A percentile compares a stretch with the other conserved stretches of the same genome.
phyloP scores from a whole-genome alignment of 2,797 vertebrate species.

The Buceros bicornis region DNA sequence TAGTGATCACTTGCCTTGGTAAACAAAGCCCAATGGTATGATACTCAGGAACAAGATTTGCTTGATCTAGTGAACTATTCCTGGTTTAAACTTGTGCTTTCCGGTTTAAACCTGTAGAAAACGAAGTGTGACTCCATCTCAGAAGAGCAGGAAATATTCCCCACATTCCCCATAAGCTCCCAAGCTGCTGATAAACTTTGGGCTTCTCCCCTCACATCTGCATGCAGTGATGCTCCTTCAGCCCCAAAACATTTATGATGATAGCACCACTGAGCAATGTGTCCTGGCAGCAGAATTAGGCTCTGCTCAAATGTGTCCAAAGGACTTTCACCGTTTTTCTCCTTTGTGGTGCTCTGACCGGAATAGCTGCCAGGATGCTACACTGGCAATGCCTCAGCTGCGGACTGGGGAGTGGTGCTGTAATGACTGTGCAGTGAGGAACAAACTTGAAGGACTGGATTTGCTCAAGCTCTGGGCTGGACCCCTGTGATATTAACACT shows the following conservation, averaged over 20 bases:
- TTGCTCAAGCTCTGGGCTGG: background rate
- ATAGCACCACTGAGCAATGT: background rate
- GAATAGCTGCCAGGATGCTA: background rate
- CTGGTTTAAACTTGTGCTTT: background rate
- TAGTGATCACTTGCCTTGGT: background rate
- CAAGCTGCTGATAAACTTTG: background rate
- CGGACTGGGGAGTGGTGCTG: background rate
- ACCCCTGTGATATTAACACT: accelerated
- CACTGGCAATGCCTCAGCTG: background rate
- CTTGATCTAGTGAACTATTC: background rate
- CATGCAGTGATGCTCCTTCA: background rate
- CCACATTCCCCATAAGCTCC: background rate
- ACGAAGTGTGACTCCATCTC: background rate
- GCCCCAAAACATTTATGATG: accelerated
- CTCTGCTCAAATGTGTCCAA: background rate
- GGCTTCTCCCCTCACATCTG: background rate
- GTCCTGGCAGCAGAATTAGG: background rate
- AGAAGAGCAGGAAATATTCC: background rate
- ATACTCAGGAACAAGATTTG: background rate
- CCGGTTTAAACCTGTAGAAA: background rate
- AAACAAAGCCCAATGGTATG: background rate
- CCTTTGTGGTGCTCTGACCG: background rate
- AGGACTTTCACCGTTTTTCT: background rate
- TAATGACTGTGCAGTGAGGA: background rate
- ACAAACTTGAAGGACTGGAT: background rate